Base-by-base conservation (phyloP, 1,140 invertebrate genomes). In the Aphelenchoides avenae region DNA sequence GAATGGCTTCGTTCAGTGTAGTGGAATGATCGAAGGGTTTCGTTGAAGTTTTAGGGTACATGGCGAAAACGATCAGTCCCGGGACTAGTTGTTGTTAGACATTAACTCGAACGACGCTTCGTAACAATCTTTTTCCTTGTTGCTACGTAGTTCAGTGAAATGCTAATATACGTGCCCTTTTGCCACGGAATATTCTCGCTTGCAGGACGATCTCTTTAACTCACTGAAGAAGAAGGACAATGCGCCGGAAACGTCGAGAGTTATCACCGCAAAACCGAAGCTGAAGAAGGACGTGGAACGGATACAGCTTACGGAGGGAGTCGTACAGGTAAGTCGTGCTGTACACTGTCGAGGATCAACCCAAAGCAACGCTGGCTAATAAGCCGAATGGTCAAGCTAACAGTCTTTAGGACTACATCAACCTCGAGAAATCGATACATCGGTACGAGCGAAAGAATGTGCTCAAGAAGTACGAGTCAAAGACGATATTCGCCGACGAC, bases 401-500 rank as follows among this genome's bases (percentile, higher is more conserved):
- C 7, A 3, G 13, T 27, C 60, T 68, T 26, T 43, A 71, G 54
- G 70, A 72, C 13, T 72, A 72, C 51, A 57, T 73, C 15, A 56
- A 67, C 18, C 42, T 72, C 33, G 70, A 72, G 41, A 72, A 73
- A 43, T 52, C 40, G 9, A 72, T 72, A 18, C 66, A 73, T 44
- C 31, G 54, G 9, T 33, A 72, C n/a, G 70, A 73, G 39, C 24
- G 56, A 40, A 64, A 58, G 24, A 75, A 73, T 57, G 70, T 73
- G n/a, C 37, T 75, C 6, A 73, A 73, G 52, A 73, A 73, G 42
- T 72, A 69, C 33, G 70, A 73, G 39, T 47, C 52, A 3, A 75
- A 75, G 39, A 73, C 55, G n/a, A 64, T 73, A 24, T 72, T 69
- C 37, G 70, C 70, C 11, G 70, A 73, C 44, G 59, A 78, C 34